Evolutionary conservation across 2,113 vertebrate genomes (phyloP).

Genomic region (Prochilodus magdalenae): DNA sequence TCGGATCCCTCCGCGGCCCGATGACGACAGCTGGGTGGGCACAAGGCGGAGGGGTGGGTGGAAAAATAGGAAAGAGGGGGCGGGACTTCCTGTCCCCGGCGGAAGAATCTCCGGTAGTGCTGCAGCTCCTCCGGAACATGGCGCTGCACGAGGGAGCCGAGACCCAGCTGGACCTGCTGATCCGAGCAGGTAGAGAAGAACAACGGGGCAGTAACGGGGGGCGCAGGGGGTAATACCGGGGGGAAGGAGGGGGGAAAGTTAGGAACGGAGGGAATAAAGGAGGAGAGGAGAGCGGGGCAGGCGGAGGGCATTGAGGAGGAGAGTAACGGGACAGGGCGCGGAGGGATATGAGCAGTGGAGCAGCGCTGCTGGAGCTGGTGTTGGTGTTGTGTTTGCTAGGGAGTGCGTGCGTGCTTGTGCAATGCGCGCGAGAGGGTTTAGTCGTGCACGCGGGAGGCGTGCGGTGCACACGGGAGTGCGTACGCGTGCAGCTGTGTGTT

Average conservation of each 20-base stretch:
- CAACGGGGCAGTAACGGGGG: too few species aligned
- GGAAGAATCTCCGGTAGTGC: slow-evolving; percentile 77
- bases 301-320: neutral
- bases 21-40: too few species aligned
- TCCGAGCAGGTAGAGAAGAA: slow-evolving; percentile 85
- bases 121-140: slow-evolving; percentile 80
- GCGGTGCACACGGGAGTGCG: too few species aligned
- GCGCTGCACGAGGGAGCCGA: slow-evolving; percentile 94
- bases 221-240: too few species aligned
- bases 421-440: too few species aligned
- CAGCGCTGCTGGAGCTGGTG: neutral
- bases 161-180: slow-evolving; percentile 96
- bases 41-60: too few species aligned
- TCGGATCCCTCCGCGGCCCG: too few species aligned
- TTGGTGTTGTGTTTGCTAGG: too few species aligned
- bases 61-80: neutral
- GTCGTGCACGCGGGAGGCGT: too few species aligned
- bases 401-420: neutral
- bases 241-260: neutral
- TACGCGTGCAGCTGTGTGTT: too few species aligned
- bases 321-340: neutral
- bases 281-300: neutral
- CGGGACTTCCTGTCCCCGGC: slow-evolving; percentile 65
- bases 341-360: neutral
- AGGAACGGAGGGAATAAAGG: neutral